phyloP scores from a whole-genome alignment of 2,113 vertebrate species.

The Oreochromis niloticus region DNA sequence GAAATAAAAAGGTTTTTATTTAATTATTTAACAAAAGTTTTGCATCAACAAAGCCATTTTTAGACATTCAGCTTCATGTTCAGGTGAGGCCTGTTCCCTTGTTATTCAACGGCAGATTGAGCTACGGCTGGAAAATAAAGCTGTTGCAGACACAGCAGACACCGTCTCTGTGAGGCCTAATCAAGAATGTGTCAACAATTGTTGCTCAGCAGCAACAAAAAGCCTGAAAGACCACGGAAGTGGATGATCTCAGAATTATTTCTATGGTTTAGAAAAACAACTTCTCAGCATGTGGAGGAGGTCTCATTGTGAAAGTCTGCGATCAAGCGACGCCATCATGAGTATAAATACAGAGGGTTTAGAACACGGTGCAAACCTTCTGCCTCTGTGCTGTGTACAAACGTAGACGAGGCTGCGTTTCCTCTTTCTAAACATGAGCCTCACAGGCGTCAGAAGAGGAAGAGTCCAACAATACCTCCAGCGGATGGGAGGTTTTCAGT shows the following conservation, averaged over 20 bases:
- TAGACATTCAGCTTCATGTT: too few relatives aligned
- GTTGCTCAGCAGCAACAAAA: neutral
- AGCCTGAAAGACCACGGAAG: neutral
- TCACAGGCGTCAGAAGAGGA: slow-evolving; percentile 36
- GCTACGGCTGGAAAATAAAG: too few relatives aligned
- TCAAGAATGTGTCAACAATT: fast-evolving
- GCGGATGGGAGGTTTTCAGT: slow-evolving; percentile 27
- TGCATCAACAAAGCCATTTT: too few relatives aligned
- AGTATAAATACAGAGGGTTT: neutral
- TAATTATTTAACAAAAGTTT: too few relatives aligned
- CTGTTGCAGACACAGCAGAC: too few relatives aligned
- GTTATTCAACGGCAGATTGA: too few relatives aligned
- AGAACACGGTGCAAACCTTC: neutral
- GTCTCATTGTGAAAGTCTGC: neutral
- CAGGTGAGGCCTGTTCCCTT: too few relatives aligned
- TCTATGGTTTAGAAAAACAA: neutral
- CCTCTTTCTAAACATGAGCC: slow-evolving; percentile 47
- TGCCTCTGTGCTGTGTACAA: neutral
- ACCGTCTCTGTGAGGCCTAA: neutral
- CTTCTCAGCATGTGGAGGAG: neutral
- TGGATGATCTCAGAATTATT: neutral
- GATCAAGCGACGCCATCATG: neutral
- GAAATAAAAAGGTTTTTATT: too few relatives aligned
- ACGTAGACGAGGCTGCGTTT: slow-evolving; percentile 35
- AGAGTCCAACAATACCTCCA: slow-evolving; percentile 53